phyloP scores from a whole-genome alignment of 2,888 invertebrate species.

The Anthrax anthrax region DNA sequence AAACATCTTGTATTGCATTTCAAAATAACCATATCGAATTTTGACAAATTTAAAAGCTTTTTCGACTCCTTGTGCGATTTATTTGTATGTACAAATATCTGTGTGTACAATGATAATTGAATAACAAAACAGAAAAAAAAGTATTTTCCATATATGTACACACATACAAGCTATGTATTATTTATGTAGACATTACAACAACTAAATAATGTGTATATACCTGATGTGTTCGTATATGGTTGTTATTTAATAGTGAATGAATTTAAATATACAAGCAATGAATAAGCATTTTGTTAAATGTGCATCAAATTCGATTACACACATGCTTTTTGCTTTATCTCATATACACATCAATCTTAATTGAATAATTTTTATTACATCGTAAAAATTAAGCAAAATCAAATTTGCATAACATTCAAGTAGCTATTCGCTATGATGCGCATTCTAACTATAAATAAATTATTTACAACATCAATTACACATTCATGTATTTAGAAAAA shows the following conservation, averaged over 20 bases:
- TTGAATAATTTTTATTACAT: constrained; percentile 7
- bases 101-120: too few relatives aligned
- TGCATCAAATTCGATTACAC: neutral
- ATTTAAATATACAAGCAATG: too few relatives aligned
- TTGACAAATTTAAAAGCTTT: neutral
- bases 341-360: constrained; percentile 1
- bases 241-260: too few relatives aligned
- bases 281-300: neutral
- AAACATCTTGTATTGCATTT: neutral
- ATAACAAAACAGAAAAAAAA: too few relatives aligned
- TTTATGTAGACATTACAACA: too few relatives aligned
- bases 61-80: neutral
- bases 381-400: constrained; percentile 6
- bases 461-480: neutral
- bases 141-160: too few relatives aligned
- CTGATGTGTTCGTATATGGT: too few relatives aligned
- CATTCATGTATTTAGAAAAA: too few relatives aligned
- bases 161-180: too few relatives aligned
- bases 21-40: neutral
- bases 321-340: neutral
- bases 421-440: neutral
- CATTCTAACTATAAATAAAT: neutral
- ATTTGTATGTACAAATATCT: too few relatives aligned
- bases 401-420: constrained; percentile 5
- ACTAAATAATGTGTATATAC: too few relatives aligned